phyloP scores from a whole-genome alignment of 2,113 vertebrate species.

The Coptodon bakossiorum region DNA sequence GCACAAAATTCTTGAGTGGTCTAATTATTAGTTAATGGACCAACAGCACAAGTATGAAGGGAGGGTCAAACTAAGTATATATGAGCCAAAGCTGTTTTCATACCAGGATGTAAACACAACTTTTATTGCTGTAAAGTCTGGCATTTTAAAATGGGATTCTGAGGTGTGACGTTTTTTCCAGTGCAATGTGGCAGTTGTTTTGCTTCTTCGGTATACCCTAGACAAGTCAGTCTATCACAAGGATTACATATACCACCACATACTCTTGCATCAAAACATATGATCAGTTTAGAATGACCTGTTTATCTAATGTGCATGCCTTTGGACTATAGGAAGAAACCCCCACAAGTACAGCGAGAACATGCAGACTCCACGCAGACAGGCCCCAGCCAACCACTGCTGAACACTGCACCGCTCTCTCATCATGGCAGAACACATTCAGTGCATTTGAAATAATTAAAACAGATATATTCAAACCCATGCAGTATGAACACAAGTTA shows the following conservation, averaged over 20 bases:
- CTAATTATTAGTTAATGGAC: background rate
- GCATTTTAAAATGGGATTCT: background rate
- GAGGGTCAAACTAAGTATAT: background rate
- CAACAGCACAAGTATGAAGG: background rate
- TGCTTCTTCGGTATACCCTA: accelerated
- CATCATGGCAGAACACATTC: background rate
- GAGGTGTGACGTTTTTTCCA: background rate
- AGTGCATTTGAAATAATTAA: background rate
- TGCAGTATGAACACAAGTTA: background rate
- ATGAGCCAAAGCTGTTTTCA: background rate
- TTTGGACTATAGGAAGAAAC: background rate
- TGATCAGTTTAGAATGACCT: background rate
- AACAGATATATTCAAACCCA: background rate
- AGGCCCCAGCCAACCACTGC: background rate
- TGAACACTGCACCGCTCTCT: background rate
- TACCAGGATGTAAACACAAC: background rate
- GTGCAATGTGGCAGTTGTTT: accelerated
- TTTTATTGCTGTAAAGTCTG: background rate
- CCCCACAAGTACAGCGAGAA: background rate
- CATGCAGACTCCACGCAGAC: background rate
- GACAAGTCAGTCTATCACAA: background rate
- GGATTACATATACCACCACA: background rate
- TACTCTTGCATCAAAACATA: background rate
- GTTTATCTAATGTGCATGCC: background rate
- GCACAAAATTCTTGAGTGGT: background rate